phyloP scores from a whole-genome alignment of 2,113 vertebrate species.

The Elaphurus davidianus region DNA sequence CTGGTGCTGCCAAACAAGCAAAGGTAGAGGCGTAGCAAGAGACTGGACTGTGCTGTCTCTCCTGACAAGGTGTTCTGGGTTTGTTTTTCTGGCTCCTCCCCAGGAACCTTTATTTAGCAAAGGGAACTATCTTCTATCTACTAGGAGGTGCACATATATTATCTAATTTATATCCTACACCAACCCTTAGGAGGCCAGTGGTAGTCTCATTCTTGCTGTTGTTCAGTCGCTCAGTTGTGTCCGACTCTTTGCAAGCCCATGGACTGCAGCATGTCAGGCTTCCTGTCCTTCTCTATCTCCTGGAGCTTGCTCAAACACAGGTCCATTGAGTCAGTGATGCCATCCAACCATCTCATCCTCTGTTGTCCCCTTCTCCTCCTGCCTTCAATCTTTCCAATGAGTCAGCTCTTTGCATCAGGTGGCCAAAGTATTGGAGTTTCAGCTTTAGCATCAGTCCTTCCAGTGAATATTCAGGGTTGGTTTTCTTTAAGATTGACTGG shows the following conservation, averaged over 20 bases:
- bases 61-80: background rate
- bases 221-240: background rate
- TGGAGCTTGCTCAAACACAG: background rate
- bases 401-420: background rate
- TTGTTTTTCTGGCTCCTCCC: background rate
- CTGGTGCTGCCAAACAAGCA: background rate
- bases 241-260: background rate
- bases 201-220: background rate
- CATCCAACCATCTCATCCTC: background rate
- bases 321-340: background rate
- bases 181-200: background rate
- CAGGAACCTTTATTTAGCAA: background rate
- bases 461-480: background rate
- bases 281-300: background rate
- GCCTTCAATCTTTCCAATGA: background rate
- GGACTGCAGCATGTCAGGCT: background rate
- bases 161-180: background rate
- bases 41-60: no score
- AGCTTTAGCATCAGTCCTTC: background rate
- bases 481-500: background rate
- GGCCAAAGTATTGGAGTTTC: background rate
- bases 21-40: background rate
- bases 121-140: background rate
- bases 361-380: background rate
- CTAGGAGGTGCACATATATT: background rate